Evolutionary conservation across 2,797 vertebrate species (phyloP).

Genomic region (Vireo griseus): DNA sequence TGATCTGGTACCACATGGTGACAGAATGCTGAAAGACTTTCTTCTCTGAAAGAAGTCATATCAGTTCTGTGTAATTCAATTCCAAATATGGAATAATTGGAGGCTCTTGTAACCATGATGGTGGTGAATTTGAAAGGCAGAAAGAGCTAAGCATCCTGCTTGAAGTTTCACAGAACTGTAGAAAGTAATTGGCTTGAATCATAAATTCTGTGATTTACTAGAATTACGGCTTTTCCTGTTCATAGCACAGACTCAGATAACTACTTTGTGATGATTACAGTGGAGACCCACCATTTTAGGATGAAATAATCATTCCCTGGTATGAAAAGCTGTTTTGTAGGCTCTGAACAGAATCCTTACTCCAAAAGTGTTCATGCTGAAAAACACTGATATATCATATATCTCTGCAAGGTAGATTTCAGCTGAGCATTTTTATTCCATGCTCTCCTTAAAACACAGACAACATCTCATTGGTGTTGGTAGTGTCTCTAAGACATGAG

Average conservation of each 20-base stretch:
- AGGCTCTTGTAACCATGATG: neutral
- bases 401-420: neutral
- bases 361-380: neutral
- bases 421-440: neutral
- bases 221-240: neutral
- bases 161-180: neutral
- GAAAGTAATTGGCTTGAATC: neutral
- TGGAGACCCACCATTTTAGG: neutral
- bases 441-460: neutral
- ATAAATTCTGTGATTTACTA: neutral
- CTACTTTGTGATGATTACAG: neutral
- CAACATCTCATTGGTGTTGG: accelerated
- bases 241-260: neutral
- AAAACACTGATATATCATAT: neutral
- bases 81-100: neutral
- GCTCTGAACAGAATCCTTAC: neutral
- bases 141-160: neutral
- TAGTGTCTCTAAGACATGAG: neutral
- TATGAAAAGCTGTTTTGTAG: neutral
- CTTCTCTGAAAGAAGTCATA: neutral
- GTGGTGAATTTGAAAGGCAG: neutral
- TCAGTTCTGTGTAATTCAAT: neutral
- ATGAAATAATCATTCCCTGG: neutral
- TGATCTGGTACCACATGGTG: neutral
- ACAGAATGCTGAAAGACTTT: neutral